phyloP scores from a whole-genome alignment of 2,797 vertebrate genomes.

The Betta splendens region DNA sequence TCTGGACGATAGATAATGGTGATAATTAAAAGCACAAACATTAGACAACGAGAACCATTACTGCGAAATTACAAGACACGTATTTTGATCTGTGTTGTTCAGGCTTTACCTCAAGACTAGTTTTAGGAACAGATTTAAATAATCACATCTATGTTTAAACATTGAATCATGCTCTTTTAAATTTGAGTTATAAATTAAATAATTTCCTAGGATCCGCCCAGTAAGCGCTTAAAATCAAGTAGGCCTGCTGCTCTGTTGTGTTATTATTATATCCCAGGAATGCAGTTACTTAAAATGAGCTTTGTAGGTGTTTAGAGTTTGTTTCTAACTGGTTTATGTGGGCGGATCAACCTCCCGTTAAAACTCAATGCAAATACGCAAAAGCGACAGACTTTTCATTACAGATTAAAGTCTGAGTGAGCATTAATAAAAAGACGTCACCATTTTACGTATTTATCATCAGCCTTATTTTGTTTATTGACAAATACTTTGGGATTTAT shows the following conservation, averaged over 20 bases:
- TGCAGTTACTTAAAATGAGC: background rate
- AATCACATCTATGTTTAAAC: accelerated
- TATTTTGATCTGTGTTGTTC: no score
- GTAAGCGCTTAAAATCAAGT: background rate
- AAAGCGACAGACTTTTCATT: background rate
- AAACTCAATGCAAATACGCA: background rate
- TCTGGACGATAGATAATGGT: no score
- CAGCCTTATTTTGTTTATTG: no score
- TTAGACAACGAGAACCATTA: background rate
- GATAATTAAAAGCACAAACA: no score
- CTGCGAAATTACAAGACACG: background rate
- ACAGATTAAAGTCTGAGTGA: no score
- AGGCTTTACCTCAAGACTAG: no score
- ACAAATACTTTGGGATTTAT: no score
- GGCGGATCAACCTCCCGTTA: no score
- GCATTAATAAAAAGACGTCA: no score
- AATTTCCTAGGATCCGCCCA: background rate
- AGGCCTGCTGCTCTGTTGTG: background rate
- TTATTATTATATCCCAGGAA: background rate
- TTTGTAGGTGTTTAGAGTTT: background rate
- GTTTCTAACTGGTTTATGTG: background rate
- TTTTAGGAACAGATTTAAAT: background rate
- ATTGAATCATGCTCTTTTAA: background rate
- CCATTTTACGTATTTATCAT: no score
- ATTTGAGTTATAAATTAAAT: no score